Evolutionary conservation across 2,888 invertebrate species (phyloP).

Genomic region (Leptinotarsa rubiginosa): DNA sequence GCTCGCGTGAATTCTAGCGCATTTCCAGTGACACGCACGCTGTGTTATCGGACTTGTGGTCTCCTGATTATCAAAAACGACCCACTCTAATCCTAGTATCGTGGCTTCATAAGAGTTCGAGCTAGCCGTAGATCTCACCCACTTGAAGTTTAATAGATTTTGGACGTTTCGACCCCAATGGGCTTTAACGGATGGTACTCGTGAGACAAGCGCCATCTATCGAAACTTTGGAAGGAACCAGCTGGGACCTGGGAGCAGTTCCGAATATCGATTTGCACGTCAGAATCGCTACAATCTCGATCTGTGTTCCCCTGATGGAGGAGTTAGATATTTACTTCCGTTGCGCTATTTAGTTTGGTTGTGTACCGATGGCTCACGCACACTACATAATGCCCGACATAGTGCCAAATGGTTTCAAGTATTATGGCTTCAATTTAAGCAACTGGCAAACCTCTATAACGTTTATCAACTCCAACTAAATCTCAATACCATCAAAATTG

Average conservation of each 20-base stretch:
- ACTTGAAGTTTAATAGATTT: conserved; percentile 81
- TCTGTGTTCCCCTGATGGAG: conserved; percentile 43
- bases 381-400: conserved; percentile 54
- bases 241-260: conserved; percentile 83
- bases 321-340: conserved; percentile 71
- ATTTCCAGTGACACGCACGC: too few relatives aligned
- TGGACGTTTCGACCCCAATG: conserved; percentile 70
- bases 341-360: conserved; percentile 6
- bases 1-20: too few relatives aligned
- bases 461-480: too few relatives aligned
- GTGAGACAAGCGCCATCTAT: conserved; percentile 51
- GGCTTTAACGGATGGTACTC: conserved; percentile 76
- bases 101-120: background rate
- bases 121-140: conserved; percentile 73
- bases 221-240: conserved; percentile 83
- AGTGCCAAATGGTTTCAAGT: too few relatives aligned
- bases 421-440: too few relatives aligned
- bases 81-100: conserved; percentile 69
- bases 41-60: too few relatives aligned
- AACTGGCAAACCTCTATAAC: too few relatives aligned
- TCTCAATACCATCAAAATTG: too few relatives aligned
- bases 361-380: conserved; percentile 69
- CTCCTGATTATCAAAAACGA: conserved; percentile 78
- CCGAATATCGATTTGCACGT: conserved; percentile 84
- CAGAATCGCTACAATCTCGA: conserved; percentile 69